Base-by-base conservation (phyloP, 2,888 invertebrate genomes). In the Abscondita cerata region DNA sequence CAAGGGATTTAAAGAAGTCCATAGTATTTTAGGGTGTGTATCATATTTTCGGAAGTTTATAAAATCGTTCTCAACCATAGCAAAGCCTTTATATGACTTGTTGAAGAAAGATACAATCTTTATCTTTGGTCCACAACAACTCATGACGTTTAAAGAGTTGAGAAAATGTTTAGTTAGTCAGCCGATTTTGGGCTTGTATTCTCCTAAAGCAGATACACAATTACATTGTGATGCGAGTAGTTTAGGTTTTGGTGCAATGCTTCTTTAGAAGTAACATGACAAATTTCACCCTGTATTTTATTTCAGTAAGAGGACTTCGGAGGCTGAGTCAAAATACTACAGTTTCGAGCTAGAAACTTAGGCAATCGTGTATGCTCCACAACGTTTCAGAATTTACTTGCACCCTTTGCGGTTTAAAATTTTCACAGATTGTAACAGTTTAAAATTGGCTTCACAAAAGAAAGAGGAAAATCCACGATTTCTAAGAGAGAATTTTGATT, bases 391-490 rank as follows among this genome's bases (percentile, higher is more conserved):
- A n/a, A n/a, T n/a, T n/a, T 18, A 46, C 19, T 46, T 46, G 46
- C 46, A 46, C 1, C 1, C 6, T 5, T 16, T 46, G 1, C 6
- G 3, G 19, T 46, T 46, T 46, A 46, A 16, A 19, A 46, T 46
- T 46, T n/a, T 18, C 11, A 46, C 20, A 11, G 46, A 46, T 46
- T 46, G 46, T 18, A 18, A 46, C n/a, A 46, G 46, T n/a, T 4
- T 46, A 9, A 15, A 18, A 4, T 18, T 46, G 16, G 18, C 46
- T 12, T 11, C 19, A 3, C 15, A 15, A 8, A 46, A 46, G 18
- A 18, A 46, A 46, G 12, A 19, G 8, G 19, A 19, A 25, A n/a
- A 15, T 5, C 46, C 8, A 5, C 19, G 46, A 2, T 19, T 46
- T 11, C 9, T 46, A 18, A 19, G 46, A 18, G 18, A 20, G 46